Base-by-base conservation (phyloP, 2,888 invertebrate genomes). In the Drosophila percnosoma region DNA sequence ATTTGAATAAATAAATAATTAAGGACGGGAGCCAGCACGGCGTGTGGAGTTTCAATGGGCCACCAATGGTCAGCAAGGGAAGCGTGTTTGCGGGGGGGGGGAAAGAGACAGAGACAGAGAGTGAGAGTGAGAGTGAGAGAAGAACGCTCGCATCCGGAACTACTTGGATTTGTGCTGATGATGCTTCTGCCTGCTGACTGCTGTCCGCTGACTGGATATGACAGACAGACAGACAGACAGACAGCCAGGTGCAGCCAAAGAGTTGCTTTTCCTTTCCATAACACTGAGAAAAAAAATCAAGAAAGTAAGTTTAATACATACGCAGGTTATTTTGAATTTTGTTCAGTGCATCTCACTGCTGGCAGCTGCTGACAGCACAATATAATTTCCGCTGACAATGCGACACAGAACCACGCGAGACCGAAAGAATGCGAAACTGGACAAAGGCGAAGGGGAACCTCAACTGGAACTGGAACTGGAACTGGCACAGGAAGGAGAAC, bases 381-480 rank as follows among this genome's bases (percentile, higher is more conserved):
- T 78, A 83, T 86, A 83, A 86, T 88, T 88, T 88, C 88, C 85
- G 83, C 79, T 86, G 88, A 86, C 82, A 82, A 78, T 75, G 74
- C 71, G 64, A 21, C 76, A 62, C 68, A 65, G 51, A 51, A 48
- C 53, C 54, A 45, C 24, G 24, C 15, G 61, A 45, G 27, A 45
- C 61, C 52, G 40, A 45, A 42, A 48, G 49, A 42, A 67, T 54
- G 33, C 38, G 24, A 54, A 48, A n/a, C 36, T 34, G 2, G 33
- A 24, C 27, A 45, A 34, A 27, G n/a, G 13, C 31, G n/a, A 33
- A 18, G 27, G 21, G 27, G 10, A 18, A 24, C 2, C 18, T 13
- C 21, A 40, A 31, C 15, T 10, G 57, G 6, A 57, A 40, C 10
- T n/a, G 27, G 7, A 38, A 55, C 34, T 4, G 15, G n/a, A 45